Evolutionary conservation across 2,888 invertebrate genomes (phyloP).

Genomic region (Dysmachus trigonus): DNA sequence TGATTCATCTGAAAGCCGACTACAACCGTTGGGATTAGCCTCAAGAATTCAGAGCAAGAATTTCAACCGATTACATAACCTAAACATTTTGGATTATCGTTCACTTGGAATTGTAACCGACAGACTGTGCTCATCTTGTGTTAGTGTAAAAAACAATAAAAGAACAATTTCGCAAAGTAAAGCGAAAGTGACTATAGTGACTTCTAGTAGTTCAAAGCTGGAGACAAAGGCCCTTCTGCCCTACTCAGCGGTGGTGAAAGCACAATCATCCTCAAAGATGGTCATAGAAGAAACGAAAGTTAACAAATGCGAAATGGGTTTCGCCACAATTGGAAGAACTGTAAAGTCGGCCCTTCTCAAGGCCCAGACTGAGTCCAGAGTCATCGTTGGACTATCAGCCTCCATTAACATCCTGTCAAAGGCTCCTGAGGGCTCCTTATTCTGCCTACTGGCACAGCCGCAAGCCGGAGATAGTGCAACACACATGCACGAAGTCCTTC

Average conservation of each 20-base stretch:
- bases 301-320: conserved; percentile 53
- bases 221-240: conserved; percentile 50
- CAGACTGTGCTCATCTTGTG: neutral
- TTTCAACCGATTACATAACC: conserved; percentile 6
- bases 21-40: conserved; percentile 40
- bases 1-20: conserved; percentile 35
- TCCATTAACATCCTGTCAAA: conserved; percentile 62
- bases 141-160: neutral
- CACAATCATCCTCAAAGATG: conserved; percentile 48
- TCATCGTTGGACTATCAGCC: conserved; percentile 62
- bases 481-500: conserved; percentile 80
- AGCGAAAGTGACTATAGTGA: conserved; percentile 47
- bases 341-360: conserved; percentile 60
- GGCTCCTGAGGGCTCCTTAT: conserved; percentile 69
- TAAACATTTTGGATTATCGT: neutral
- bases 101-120: neutral
- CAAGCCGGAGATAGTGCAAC: conserved; percentile 77
- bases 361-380: conserved; percentile 61
- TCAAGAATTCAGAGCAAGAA: conserved; percentile 25
- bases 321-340: conserved; percentile 58
- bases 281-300: conserved; percentile 50
- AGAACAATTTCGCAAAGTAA: conserved; percentile 10
- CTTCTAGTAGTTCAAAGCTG: conserved; percentile 50
- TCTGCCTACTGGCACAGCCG: conserved; percentile 76
- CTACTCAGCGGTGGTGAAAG: conserved; percentile 46